Percentiles rank a stretch among this genome's conserved stretches.
Evolutionary conservation across 1,140 invertebrate species (phyloP).

Genomic region (Pseudomyrmex sp.): DNA sequence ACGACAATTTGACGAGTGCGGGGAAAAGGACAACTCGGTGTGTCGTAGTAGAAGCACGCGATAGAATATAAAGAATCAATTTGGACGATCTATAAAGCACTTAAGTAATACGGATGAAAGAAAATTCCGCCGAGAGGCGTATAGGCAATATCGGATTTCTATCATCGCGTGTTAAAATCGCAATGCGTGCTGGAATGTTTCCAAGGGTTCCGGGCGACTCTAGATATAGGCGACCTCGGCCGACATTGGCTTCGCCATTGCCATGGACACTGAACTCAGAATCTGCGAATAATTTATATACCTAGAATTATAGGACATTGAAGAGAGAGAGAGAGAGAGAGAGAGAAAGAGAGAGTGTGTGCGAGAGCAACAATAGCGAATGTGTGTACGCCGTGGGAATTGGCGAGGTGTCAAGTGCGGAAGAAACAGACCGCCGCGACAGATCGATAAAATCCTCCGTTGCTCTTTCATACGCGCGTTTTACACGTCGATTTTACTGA

Average conservation of each 20-base stretch:
- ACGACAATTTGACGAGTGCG: background rate
- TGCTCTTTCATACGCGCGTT: background rate
- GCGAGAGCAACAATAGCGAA: slow-evolving; percentile 51
- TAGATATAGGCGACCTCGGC: slow-evolving; percentile 42
- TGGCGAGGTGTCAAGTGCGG: slow-evolving; percentile 46
- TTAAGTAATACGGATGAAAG: background rate
- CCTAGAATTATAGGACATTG: slow-evolving; percentile 43
- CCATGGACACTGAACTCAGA: slow-evolving; percentile 61
- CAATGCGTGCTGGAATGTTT: slow-evolving; percentile 38
- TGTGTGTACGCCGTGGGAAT: slow-evolving; percentile 35
- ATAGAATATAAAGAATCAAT: background rate
- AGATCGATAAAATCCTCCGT: slow-evolving; percentile 47
- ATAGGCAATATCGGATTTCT: slow-evolving; percentile 1
- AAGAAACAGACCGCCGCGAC: slow-evolving; percentile 19
- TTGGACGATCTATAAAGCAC: background rate
- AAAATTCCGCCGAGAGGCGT: background rate
- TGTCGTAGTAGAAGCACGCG: too few relatives aligned
- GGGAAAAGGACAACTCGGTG: too few relatives aligned
- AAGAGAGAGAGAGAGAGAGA: slow-evolving; percentile 6
- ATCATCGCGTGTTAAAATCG: slow-evolving; percentile 32
- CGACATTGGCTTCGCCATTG: slow-evolving; percentile 63
- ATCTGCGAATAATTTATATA: slow-evolving; percentile 60
- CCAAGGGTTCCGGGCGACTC: slow-evolving; percentile 27
- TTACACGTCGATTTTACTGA: slow-evolving; percentile 15
- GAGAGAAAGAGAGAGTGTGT: slow-evolving; percentile 4